These are phyloP conservation scores for Patella ulyssiponensis DNA, from an alignment of 2,888 invertebrate genomes.

Conservation along the genomic window DNA sequence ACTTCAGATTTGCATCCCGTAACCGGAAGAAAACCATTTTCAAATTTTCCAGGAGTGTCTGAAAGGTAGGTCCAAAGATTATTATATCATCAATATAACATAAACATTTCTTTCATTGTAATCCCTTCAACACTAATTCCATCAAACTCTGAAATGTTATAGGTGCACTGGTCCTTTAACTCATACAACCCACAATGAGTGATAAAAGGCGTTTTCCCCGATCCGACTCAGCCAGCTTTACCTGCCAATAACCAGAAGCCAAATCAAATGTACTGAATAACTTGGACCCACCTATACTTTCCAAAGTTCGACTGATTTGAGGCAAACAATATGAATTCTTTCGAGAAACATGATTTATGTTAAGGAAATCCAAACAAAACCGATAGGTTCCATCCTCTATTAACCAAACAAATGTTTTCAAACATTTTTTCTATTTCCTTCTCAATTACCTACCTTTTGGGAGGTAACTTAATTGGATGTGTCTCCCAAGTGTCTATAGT, in stretches of 20 bases:
- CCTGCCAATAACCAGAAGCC: not conserved
- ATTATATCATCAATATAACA: constrained; percentile 7
- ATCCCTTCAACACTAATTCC: not conserved
- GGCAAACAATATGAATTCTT: not conserved
- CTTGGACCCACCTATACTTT: not conserved
- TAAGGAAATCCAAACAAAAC: not conserved
- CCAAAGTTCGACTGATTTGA: not conserved
- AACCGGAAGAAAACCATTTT: not conserved
- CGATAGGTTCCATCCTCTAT: not conserved
- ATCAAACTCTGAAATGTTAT: constrained; percentile 2
- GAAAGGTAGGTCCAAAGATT: not conserved
- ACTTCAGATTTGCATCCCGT: not conserved
- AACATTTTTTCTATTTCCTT: not conserved
- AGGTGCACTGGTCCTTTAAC: not conserved
- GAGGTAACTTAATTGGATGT: not conserved
- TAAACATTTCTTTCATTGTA: not conserved
- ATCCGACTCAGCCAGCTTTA: not conserved
- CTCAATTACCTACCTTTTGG: not conserved
- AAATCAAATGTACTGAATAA: not conserved
- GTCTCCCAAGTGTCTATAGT: not conserved
- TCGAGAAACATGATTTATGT: not conserved
- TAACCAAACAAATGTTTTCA: not conserved
- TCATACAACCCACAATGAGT: constrained; percentile 8
- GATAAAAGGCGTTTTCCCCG: not conserved
- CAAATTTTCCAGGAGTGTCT: not conserved